Evolutionary conservation across 2,888 invertebrate species (phyloP).

Genomic region (Drosophila anceps): DNA sequence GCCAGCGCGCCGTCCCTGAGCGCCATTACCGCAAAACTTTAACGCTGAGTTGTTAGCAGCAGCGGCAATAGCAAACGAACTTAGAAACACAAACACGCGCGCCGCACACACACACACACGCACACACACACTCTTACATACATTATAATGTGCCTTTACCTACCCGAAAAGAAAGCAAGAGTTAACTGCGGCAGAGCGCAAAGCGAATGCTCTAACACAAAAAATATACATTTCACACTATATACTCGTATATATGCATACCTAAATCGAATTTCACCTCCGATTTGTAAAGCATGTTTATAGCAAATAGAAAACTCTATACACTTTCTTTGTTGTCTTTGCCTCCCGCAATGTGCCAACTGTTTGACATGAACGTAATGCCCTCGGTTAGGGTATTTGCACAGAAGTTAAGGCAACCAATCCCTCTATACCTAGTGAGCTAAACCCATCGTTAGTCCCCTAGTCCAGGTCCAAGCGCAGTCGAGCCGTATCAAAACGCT

Average conservation of each 20-base stretch:
- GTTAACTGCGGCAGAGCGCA: not conserved
- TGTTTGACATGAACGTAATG: not conserved
- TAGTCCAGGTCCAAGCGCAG: constrained; percentile 46
- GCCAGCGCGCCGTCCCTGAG: constrained; percentile 63
- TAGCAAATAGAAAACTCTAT: too few relatives aligned
- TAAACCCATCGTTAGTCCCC: constrained; percentile 42
- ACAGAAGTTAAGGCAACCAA: constrained; percentile 19
- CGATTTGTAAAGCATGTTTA: too few relatives aligned
- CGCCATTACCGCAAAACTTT: constrained; percentile 81
- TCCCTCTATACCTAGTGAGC: constrained; percentile 9
- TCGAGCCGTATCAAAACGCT: constrained; percentile 44
- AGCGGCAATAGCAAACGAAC: constrained; percentile 66
- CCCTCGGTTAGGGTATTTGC: not conserved
- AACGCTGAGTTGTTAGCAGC: constrained; percentile 73
- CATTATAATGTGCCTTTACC: constrained; percentile 29
- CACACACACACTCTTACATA: constrained; percentile 24
- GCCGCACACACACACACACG: constrained; percentile 35
- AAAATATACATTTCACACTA: too few relatives aligned
- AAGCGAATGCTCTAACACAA: not conserved
- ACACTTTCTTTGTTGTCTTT: too few relatives aligned
- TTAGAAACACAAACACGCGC: constrained; percentile 77
- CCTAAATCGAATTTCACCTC: not conserved
- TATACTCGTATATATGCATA: not conserved
- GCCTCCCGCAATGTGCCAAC: not conserved
- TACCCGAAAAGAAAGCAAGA: constrained; percentile 22